Conservation (phyloP, 2,888 invertebrate species). For the Acronicta leporina region DNA sequence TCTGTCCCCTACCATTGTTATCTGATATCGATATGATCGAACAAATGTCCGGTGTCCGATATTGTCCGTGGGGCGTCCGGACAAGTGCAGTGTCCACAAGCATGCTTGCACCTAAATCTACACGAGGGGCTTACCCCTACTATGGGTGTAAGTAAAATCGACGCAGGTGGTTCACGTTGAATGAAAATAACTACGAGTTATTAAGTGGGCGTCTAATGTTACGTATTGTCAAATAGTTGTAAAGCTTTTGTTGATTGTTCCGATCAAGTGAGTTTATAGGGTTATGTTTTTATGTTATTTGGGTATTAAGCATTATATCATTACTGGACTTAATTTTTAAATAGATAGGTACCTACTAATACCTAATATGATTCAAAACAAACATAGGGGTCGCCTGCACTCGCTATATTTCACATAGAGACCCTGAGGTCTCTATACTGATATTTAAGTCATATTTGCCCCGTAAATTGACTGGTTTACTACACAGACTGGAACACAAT, state of each 20-base stretch:
- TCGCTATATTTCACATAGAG: too few relatives aligned
- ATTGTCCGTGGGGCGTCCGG: slow-evolving; percentile 65
- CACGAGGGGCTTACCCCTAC: slow-evolving; percentile 48
- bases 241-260: slow-evolving; percentile 20
- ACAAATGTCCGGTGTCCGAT: slow-evolving; percentile 57
- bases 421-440: too few relatives aligned
- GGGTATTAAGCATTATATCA: too few relatives aligned
- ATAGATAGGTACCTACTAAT: too few relatives aligned
- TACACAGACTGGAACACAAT: too few relatives aligned
- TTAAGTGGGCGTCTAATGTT: slow-evolving; percentile 32
- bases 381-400: too few relatives aligned
- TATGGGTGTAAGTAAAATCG: slow-evolving; percentile 51
- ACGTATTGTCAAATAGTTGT: slow-evolving; percentile 38
- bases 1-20: slow-evolving; percentile 50
- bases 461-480: too few relatives aligned
- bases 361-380: too few relatives aligned
- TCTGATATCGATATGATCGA: slow-evolving; percentile 50
- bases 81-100: slow-evolving; percentile 75
- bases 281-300: slow-evolving; percentile 2
- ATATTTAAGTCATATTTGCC: too few relatives aligned
- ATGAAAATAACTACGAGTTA: slow-evolving; percentile 13
- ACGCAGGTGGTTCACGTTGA: slow-evolving; percentile 37
- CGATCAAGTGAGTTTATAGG: slow-evolving; percentile 9
- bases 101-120: slow-evolving; percentile 56
- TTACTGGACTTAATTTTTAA: too few relatives aligned